Evolutionary conservation across 2,113 vertebrate genomes (phyloP), one percentile per base, ranked within the genome.

Genomic region (Sterrhoptilus dennistouni): DNA sequence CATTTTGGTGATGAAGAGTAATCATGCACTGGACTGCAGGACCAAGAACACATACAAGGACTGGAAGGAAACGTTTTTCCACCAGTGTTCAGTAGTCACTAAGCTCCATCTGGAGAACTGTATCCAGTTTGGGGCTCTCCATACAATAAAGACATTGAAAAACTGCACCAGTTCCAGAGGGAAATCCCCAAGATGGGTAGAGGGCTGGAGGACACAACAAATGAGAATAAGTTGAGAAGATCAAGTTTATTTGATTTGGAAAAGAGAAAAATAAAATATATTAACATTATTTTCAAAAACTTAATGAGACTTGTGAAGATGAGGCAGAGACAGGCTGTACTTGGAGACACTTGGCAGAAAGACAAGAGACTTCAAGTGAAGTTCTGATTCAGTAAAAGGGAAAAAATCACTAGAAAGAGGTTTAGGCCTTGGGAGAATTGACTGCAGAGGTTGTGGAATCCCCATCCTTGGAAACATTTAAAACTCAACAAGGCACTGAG

Each of bases 321-420:
- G 5, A 52, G 12, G 3, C 19, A 56, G 65, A 53, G 33, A 47
- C 36, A 77, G 49, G 3, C 14, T 68, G 5, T 77, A 27, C 9
- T 72, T 63, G 27, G 23, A 81, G 23, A 33, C 13, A 18, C 11
- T 21, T 0, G 1, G 24, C 9, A 76, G 18, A 65, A 90, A 40
- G 36, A 56, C 13, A 60, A 75, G 38, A 83, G 3, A 47, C 9
- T 57, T 59, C 20, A 65, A 38, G 5, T 2, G 18, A 68, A 53
- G 44, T 74, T 91, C 36, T 72, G 14, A 57, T 35, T 44, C 20
- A 40, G 5, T 9, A 40, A 25, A 49, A 72, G 38, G 6, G 22
- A n/a, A 64, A n/a, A 38, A 1, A 11, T 17, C 11, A 13, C 44
- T 11, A 2, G 0, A 2, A 33, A 19, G 6, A 49, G 1, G 1